phyloP scores from a whole-genome alignment of 2,113 vertebrate genomes.

The Mesembrinibis cayennensis region DNA sequence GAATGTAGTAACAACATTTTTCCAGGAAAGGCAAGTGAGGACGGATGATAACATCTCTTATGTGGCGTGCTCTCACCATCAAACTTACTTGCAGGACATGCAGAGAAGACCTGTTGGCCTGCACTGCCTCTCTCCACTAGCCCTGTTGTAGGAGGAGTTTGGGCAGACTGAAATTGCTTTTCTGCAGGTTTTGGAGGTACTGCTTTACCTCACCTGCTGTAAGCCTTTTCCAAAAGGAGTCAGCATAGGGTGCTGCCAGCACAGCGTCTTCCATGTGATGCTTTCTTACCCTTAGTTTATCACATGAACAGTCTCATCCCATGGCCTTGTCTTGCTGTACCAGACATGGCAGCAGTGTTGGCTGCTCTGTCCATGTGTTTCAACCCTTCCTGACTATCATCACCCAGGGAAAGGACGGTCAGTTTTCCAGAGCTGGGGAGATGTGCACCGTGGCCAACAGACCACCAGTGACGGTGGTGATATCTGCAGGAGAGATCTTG shows the following conservation, averaged over 20 bases:
- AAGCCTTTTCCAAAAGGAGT: background rate
- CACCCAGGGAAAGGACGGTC: background rate
- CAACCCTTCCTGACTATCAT: background rate
- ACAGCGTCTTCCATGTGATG: background rate
- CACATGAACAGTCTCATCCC: background rate
- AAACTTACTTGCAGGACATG: background rate
- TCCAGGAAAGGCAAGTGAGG: background rate
- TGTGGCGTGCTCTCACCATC: rapidly evolving
- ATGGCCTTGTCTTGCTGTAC: background rate
- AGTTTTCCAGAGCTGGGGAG: background rate
- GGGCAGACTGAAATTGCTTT: background rate
- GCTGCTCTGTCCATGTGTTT: background rate
- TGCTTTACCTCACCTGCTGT: background rate
- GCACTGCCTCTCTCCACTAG: background rate
- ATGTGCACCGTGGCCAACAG: background rate
- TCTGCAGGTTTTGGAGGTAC: background rate
- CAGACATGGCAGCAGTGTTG: background rate
- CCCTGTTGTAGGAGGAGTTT: background rate
- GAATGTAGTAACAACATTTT: background rate
- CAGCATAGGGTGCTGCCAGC: background rate
- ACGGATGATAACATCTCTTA: background rate
- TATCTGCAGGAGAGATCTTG: background rate
- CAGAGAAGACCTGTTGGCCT: background rate
- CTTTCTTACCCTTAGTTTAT: background rate
- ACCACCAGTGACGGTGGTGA: background rate